These are phyloP conservation scores for Plestiodon gilberti DNA, from an alignment of 2,113 vertebrate species.

Conservation along the genomic window DNA sequence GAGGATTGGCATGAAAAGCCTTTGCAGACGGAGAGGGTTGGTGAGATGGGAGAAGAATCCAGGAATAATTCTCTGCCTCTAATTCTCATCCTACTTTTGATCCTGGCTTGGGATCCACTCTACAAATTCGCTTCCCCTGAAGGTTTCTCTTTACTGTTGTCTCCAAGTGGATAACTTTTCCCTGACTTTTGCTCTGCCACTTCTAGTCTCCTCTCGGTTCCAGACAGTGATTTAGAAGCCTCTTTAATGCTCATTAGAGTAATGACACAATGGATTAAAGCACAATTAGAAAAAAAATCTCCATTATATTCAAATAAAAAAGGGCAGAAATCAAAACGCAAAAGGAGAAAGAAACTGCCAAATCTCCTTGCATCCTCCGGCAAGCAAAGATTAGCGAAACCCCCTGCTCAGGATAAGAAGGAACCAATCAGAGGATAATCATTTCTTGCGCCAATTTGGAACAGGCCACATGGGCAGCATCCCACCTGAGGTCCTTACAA, in stretches of 20 bases:
- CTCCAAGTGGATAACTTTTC: slow-evolving; percentile 4
- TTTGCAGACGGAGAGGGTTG: no score
- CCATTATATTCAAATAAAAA: slow-evolving; percentile 47
- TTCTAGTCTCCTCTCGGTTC: slow-evolving; percentile 34
- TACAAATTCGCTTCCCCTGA: no score
- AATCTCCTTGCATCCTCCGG: neutral
- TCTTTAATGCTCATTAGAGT: slow-evolving; percentile 67
- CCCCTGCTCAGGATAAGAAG: neutral
- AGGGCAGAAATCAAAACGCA: neutral
- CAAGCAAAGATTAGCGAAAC: neutral
- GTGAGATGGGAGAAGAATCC: no score
- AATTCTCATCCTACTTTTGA: no score
- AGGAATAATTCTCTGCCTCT: no score
- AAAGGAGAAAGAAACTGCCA: neutral
- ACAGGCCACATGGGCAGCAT: neutral
- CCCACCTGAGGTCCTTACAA: neutral
- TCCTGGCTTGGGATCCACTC: no score
- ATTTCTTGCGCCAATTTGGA: no score
- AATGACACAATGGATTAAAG: slow-evolving; percentile 61
- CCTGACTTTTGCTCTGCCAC: slow-evolving; percentile 39
- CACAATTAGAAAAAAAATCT: slow-evolving; percentile 20
- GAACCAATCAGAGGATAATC: neutral
- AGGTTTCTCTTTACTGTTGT: neutral
- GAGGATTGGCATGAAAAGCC: no score
- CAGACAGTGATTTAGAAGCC: slow-evolving; percentile 54